Base-by-base conservation (phyloP, 2,888 invertebrate genomes). In the Lottia scabra region DNA sequence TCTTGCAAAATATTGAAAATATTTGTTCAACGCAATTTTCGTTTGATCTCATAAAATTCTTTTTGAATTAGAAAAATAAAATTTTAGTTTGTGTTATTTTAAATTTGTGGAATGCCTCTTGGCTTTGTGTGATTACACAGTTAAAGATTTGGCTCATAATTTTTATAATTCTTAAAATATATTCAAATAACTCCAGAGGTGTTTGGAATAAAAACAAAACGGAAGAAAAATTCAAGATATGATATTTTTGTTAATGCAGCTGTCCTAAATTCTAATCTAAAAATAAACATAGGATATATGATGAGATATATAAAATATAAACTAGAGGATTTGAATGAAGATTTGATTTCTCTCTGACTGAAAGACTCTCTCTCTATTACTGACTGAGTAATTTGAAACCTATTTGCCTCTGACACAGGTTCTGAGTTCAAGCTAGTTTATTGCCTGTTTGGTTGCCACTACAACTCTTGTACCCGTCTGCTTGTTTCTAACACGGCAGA, bases 391-490 rank as follows among this genome's bases (percentile, higher is more conserved):
- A 56, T 56, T 23, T 56, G 56, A 56, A 56, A 56, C 56, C 56
- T 23, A 56, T n/a, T 56, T 56, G 56, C 19, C 38, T 56, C 56
- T 56, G 56, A 56, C 56, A 56, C 56, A 23, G 56, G 56, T 56
- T 38, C 10, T 56, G 56, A 56, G 56, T 56, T 56, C 56, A 56
- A 13, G 19, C 56, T 56, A 56, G 19, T 23, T 56, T 56, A 23
- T 23, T 56, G 56, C 56, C 56, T 56, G 38, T 38, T 38, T 38
- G 38, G 38, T 38, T 38, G 38, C 38, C 38, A 38, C 38, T 38
- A 38, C 38, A 38, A 5, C 8, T 38, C 38, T 56, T 19, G 19
- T 56, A 56, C 56, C 23, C 23, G 38, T 23, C 56, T 56, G 56
- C 23, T 23, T n/a, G 56, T 23, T 56, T 56, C 56, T 23, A 56